phyloP scores from a whole-genome alignment of 2,113 vertebrate species.

The Petaurus breviceps region DNA sequence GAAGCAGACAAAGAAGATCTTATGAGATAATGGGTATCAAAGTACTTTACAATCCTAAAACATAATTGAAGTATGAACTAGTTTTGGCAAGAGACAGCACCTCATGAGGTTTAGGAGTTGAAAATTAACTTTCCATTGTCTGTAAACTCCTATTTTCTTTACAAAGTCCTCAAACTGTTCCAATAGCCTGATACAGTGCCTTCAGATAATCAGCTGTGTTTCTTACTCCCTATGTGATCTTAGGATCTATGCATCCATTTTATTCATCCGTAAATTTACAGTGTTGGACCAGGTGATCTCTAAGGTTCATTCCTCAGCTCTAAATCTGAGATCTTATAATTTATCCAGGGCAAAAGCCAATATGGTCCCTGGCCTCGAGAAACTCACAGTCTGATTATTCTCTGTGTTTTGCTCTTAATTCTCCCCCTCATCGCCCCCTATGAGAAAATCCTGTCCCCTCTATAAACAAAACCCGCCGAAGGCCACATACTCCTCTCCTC shows the following conservation, averaged over 20 bases:
- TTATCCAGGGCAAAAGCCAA: not conserved
- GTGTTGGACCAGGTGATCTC: not conserved
- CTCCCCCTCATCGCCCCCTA: not conserved
- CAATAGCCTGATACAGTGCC: not conserved
- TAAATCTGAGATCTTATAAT: not conserved
- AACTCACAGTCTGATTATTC: not conserved
- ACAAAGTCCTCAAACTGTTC: not conserved
- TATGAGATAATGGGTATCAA: no score
- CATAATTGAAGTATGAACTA: not conserved
- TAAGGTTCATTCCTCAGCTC: not conserved
- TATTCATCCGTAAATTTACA: not conserved
- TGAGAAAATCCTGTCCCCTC: not conserved
- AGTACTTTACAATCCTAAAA: not conserved
- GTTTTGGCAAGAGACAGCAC: not conserved
- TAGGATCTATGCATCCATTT: not conserved
- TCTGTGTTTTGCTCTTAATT: not conserved
- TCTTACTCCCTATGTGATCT: not conserved
- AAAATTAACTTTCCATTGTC: not conserved
- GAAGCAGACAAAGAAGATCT: not conserved
- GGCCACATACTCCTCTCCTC: not conserved
- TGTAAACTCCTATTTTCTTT: not conserved
- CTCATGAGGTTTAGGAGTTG: not conserved
- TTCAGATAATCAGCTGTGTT: not conserved
- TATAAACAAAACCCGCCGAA: slow-evolving; percentile 46
- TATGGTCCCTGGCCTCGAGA: not conserved